These are phyloP conservation scores for Allolobophora icterica DNA, from an alignment of 2,888 invertebrate species.

Conservation along the genomic window DNA sequence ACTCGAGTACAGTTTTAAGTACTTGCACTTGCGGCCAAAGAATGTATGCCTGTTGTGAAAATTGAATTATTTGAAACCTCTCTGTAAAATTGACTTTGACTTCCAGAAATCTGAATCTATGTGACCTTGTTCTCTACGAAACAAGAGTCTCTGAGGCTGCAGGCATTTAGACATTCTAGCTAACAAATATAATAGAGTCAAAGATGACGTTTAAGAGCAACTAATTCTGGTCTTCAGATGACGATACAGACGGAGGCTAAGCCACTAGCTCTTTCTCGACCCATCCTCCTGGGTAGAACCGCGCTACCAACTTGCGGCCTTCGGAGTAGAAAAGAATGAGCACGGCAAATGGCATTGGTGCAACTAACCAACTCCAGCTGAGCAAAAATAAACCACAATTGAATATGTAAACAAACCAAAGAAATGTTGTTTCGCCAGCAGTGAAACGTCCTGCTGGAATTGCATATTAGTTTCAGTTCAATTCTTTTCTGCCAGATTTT, in stretches of 20 bases:
- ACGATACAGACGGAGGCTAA: not conserved
- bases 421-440: not conserved
- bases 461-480: not conserved
- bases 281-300: conserved; percentile 34
- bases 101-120: not conserved
- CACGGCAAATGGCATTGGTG: conserved; percentile 28
- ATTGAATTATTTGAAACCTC: no score
- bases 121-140: not conserved
- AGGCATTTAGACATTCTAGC: no score
- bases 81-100: not conserved
- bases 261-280: conserved; percentile 31
- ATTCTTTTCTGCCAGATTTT: no score
- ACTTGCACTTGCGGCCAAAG: no score
- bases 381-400: not conserved
- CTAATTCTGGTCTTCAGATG: not conserved
- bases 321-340: conserved; percentile 30
- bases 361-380: conserved; percentile 35
- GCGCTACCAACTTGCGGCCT: conserved; percentile 19
- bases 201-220: no score
- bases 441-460: not conserved
- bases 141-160: not conserved
- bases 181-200: no score
- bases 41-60: no score
- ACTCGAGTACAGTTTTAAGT: no score
- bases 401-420: not conserved